Conservation (phyloP, 2,888 invertebrate genomes). For the Agonum fuliginosum region DNA sequence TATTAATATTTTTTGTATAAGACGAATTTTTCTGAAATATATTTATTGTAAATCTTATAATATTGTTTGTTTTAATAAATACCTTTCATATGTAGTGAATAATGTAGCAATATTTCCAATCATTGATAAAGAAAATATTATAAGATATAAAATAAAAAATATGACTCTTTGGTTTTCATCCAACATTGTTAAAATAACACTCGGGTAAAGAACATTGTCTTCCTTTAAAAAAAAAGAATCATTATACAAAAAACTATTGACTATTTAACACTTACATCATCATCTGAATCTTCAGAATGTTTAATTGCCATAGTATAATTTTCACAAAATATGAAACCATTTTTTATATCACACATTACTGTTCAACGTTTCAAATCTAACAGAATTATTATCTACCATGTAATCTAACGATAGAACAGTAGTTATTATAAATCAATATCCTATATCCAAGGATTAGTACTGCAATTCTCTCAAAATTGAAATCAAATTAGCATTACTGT, state of each 20-base stretch:
- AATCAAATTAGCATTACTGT: no score
- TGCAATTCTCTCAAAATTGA: no score
- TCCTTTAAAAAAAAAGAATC: not conserved
- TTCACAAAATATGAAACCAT: not conserved
- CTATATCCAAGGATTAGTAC: not conserved
- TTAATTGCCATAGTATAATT: not conserved
- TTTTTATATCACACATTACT: not conserved
- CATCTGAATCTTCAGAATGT: no score
- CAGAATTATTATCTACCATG: conserved; percentile 13
- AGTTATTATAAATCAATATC: conserved; percentile 9
- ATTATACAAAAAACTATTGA: not conserved
- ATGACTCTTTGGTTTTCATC: conserved; percentile 61
- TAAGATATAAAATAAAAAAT: conserved; percentile 63
- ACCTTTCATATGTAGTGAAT: conserved; percentile 64
- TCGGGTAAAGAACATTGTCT: not conserved
- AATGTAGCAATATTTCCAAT: conserved; percentile 65
- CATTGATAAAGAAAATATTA: conserved; percentile 62
- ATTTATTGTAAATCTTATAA: not conserved
- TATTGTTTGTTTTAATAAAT: not conserved
- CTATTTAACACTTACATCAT: conserved; percentile 2
- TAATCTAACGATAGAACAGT: conserved; percentile 7
- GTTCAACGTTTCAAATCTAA: no score
- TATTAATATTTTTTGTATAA: conserved; percentile 74
- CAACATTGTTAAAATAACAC: not conserved
- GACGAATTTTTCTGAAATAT: conserved; percentile 72